Percentiles rank a stretch among this genome's conserved stretches.
These are phyloP conservation scores for Cosmia pyralina DNA, from an alignment of 2,888 invertebrate genomes.

Conservation along the genomic window DNA sequence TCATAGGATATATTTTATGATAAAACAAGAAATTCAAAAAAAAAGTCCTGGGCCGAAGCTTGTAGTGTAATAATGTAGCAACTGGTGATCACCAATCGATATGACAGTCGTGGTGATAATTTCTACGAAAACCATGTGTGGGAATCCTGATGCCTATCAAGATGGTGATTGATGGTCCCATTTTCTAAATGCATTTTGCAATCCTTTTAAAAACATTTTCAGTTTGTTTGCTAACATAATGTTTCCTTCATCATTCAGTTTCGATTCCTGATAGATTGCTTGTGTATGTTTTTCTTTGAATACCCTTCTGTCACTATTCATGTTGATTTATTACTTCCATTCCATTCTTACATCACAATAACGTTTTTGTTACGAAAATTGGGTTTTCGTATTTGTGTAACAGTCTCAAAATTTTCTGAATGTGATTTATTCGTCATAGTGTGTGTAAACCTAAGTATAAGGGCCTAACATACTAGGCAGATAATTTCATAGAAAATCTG, in stretches of 20 bases:
- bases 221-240: slow-evolving; percentile 26
- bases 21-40: too few relatives aligned
- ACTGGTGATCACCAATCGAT: not conserved
- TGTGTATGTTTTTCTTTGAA: slow-evolving; percentile 44
- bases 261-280: slow-evolving; percentile 45
- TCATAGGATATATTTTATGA: too few relatives aligned
- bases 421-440: slow-evolving; percentile 19
- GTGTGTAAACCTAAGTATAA: not conserved
- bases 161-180: not conserved
- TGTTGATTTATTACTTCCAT: slow-evolving; percentile 49
- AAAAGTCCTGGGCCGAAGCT: not conserved
- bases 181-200: slow-evolving; percentile 14
- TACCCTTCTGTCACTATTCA: slow-evolving; percentile 45
- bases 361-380: slow-evolving; percentile 35
- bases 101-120: not conserved
- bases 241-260: slow-evolving; percentile 35
- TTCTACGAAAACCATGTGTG: not conserved
- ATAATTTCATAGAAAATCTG: too few relatives aligned
- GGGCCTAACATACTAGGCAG: too few relatives aligned
- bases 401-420: slow-evolving; percentile 28
- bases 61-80: not conserved
- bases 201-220: slow-evolving; percentile 23
- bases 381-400: slow-evolving; percentile 29
- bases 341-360: slow-evolving; percentile 34
- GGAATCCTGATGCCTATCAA: not conserved